These are phyloP conservation scores for Lamproptera curius DNA, from an alignment of 2,888 invertebrate genomes.

Conservation along the genomic window DNA sequence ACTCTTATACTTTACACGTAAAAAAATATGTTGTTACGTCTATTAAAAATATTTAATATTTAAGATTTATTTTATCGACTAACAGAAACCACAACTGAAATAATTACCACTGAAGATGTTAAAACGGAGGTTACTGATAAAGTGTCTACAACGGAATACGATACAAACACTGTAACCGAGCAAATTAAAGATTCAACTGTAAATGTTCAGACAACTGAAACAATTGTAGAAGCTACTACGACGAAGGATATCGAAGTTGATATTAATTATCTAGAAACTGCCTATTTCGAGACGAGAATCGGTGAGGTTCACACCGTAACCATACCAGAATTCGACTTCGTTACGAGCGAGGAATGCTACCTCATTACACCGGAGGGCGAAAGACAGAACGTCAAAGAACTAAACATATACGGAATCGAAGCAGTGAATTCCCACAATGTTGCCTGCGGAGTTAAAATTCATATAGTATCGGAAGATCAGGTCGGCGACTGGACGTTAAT, in stretches of 20 bases:
- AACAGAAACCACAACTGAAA: slow-evolving; percentile 12
- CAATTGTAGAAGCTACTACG: slow-evolving; percentile 2
- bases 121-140: slow-evolving; percentile 7
- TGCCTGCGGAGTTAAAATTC: slow-evolving; percentile 44
- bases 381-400: slow-evolving; percentile 28
- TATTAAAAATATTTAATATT: not conserved
- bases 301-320: slow-evolving; percentile 31
- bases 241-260: slow-evolving; percentile 11
- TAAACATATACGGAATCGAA: slow-evolving; percentile 38
- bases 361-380: slow-evolving; percentile 43
- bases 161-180: not conserved
- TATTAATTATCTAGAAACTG: slow-evolving; percentile 17
- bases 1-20: too few relatives aligned
- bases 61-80: slow-evolving; percentile 5
- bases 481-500: slow-evolving; percentile 56
- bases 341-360: slow-evolving; percentile 42
- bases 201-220: slow-evolving; percentile 2
- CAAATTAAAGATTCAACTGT: not conserved
- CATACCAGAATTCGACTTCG: slow-evolving; percentile 27
- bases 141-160: slow-evolving; percentile 4
- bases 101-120: not conserved
- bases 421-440: slow-evolving; percentile 30
- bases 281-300: slow-evolving; percentile 22
- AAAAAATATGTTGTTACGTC: too few relatives aligned
- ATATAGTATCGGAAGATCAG: slow-evolving; percentile 35